Percentiles rank a stretch among this genome's conserved stretches.
Conservation (phyloP, 2,888 invertebrate genomes). For the Pheosia gnoma region DNA sequence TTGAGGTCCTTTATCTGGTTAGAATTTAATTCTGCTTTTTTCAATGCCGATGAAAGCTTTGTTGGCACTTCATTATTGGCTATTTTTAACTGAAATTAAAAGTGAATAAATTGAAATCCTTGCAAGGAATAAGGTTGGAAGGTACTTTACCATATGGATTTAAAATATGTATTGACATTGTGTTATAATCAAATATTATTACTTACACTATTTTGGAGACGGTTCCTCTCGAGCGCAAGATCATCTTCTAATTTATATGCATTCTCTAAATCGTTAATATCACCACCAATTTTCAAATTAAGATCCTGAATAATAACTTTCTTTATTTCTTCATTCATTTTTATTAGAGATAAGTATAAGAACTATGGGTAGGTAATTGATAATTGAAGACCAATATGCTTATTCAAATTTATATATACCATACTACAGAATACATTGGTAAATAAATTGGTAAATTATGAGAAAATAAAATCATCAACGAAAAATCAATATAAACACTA, state of each 20-base stretch:
- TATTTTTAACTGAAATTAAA: slow-evolving; percentile 82
- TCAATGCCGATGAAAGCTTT: slow-evolving; percentile 85
- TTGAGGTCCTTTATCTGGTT: slow-evolving; percentile 77
- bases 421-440: too few species aligned
- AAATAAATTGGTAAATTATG: too few species aligned
- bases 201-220: slow-evolving; percentile 65
- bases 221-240: slow-evolving; percentile 50
- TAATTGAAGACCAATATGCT: too few species aligned
- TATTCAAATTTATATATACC: too few species aligned
- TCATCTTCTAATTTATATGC: slow-evolving; percentile 61
- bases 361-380: too few species aligned
- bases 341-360: slow-evolving; percentile 9
- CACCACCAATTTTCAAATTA: slow-evolving; percentile 66
- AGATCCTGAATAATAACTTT: slow-evolving; percentile 77
- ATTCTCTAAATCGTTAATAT: slow-evolving; percentile 62
- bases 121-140: too few species aligned
- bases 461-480: too few species aligned
- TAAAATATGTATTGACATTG: too few species aligned
- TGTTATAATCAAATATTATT: too few species aligned
- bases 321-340: slow-evolving; percentile 60
- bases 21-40: slow-evolving; percentile 84
- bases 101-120: not conserved
- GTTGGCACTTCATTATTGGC: slow-evolving; percentile 86
- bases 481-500: too few species aligned
- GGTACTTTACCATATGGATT: too few species aligned